Conservation (phyloP, 1,140 invertebrate genomes). For the Eriocheir sinensis region DNA sequence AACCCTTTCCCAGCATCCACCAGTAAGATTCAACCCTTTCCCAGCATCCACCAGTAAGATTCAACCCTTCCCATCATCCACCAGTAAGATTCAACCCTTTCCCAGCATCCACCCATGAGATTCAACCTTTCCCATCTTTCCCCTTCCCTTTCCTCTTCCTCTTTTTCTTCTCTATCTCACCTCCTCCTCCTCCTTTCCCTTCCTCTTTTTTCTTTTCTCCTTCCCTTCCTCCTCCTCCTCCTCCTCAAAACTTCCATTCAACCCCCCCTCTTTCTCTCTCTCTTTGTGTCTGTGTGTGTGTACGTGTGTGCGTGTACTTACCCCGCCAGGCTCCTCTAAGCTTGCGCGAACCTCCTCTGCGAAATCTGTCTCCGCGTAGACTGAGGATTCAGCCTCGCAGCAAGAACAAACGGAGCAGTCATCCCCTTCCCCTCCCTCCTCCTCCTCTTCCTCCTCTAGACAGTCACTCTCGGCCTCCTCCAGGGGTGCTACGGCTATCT, state of each 20-base stretch:
- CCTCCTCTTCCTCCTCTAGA: slow-evolving; percentile 53
- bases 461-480: slow-evolving; percentile 65
- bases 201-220: background rate
- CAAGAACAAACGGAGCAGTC: slow-evolving; percentile 65
- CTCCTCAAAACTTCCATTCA: background rate
- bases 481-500: slow-evolving; percentile 54
- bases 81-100: too few relatives aligned
- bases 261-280: background rate
- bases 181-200: too few relatives aligned
- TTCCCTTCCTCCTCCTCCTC: background rate
- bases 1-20: too few relatives aligned
- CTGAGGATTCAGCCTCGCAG: slow-evolving; percentile 66
- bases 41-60: too few relatives aligned
- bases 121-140: too few relatives aligned
- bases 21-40: too few relatives aligned
- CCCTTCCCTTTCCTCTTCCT: too few relatives aligned
- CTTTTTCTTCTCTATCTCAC: background rate
- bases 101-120: too few relatives aligned
- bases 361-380: slow-evolving; percentile 69
- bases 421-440: slow-evolving; percentile 41
- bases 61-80: too few relatives aligned
- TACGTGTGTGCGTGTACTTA: background rate
- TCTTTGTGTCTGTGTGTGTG: background rate
- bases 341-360: slow-evolving; percentile 63
- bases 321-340: slow-evolving; percentile 48